Evolutionary conservation across 1,140 invertebrate species (phyloP), one percentile per base, ranked within the genome.

Genomic region (Eciton burchellii): DNA sequence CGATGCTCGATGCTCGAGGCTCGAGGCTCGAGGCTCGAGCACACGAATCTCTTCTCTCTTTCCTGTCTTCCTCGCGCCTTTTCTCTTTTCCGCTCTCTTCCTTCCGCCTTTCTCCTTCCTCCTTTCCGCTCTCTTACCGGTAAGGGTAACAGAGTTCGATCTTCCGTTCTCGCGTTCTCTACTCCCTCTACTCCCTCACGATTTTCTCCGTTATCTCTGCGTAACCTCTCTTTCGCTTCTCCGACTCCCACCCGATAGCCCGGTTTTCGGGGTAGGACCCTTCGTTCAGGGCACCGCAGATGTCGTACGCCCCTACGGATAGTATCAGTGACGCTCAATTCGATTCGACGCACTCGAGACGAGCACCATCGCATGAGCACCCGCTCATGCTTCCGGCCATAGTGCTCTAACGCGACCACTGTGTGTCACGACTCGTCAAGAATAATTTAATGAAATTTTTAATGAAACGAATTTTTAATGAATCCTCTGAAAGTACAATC

Each of bases 251-350:
- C 57, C 12, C 52, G 21, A 45, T 68, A 68, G 29, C 35, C 21
- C 66, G 66, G 21, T 52, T 81, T 74, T 77, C 74, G 54, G 87
- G 83, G 79, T 79, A 54, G 86, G 68, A 88, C 86, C 87, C 86
- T 88, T 88, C 87, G 68, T 74, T 87, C 71, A 84, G 85, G 86
- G 73, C 56, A 87, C 76, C 84, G 81, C 88, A 89, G 88, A 89
- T 89, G 88, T 88, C 87, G 77, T 21, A 65, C 82, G 65, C 81
- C 87, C 81, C 45, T 79, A 68, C 79, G 86, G 88, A 89, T 89
- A 81, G 43, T 49, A 26, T 6, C 81, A 77, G 45, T 26, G 84
- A 29, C 74, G 81, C 87, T 84, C 88, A 88, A 49, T 56, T 8
- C n/a, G 43, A 54, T 26, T 60, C 24, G 14, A 79, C 73, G 73